A percentile compares a stretch with the other conserved stretches of the same genome.
Conservation (phyloP, 2,888 invertebrate genomes). For the Marronus borbonicus region DNA sequence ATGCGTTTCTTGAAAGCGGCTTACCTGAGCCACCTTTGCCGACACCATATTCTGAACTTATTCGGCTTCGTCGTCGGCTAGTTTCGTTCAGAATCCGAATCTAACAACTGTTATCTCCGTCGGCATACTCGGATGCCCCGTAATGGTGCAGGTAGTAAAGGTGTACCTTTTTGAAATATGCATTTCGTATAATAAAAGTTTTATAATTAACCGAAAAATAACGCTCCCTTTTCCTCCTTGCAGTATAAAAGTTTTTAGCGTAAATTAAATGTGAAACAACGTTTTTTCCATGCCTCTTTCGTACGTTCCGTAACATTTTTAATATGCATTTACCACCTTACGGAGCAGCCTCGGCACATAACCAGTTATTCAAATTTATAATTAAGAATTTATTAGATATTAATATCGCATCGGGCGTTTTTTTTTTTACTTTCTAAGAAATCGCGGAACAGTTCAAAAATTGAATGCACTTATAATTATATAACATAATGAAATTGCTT, state of each 20-base stretch:
- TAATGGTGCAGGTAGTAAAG: conserved; percentile 31
- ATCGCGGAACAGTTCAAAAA: conserved; percentile 1
- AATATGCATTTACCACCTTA: not conserved
- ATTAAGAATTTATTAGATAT: too few species aligned
- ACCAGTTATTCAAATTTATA: too few species aligned
- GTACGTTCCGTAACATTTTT: not conserved
- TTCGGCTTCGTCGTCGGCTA: conserved; percentile 31
- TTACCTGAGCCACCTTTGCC: conserved; percentile 42
- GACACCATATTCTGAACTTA: conserved; percentile 42
- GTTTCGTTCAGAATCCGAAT: conserved; percentile 9
- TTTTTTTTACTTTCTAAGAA: conserved; percentile 2
- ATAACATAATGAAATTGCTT: conserved; percentile 14
- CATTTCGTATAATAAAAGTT: conserved; percentile 35
- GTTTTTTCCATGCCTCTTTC: not conserved
- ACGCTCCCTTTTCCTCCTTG: not conserved
- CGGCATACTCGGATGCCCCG: not conserved
- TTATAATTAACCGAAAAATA: conserved; percentile 32
- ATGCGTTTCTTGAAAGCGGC: conserved; percentile 35
- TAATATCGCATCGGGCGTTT: too few species aligned
- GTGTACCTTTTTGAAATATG: conserved; percentile 30
- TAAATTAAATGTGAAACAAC: conserved; percentile 19
- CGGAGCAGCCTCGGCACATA: too few species aligned
- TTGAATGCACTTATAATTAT: conserved; percentile 17
- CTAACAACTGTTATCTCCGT: conserved; percentile 37
- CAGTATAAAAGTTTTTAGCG: conserved; percentile 16